These are phyloP conservation scores for Rana temporaria DNA, from an alignment of 2,113 vertebrate genomes.

Conservation along the genomic window DNA sequence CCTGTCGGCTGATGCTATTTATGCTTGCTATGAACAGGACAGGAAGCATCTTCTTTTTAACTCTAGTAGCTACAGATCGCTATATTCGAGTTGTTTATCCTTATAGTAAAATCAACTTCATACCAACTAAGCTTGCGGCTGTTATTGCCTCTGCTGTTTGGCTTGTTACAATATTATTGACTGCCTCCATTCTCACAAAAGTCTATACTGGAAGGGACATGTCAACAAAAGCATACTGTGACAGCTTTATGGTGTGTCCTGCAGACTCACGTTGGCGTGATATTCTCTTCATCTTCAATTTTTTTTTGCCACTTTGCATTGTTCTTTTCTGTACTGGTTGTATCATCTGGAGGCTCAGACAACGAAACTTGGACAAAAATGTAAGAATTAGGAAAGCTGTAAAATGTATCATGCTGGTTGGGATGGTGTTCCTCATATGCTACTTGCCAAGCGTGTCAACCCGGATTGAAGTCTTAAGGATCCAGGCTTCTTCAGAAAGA, in stretches of 20 bases:
- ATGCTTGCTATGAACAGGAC: constrained; percentile 77
- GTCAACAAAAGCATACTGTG: constrained; percentile 53
- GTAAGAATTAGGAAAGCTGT: constrained; percentile 55
- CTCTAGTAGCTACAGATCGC: constrained; percentile 73
- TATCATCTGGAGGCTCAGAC: constrained; percentile 59
- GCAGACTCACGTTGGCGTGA: constrained; percentile 62
- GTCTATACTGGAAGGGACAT: constrained; percentile 37
- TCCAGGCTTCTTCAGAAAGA: constrained; percentile 59
- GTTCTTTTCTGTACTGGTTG: constrained; percentile 63
- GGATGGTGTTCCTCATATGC: constrained; percentile 70
- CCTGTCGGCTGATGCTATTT: constrained; percentile 75
- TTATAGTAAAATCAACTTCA: constrained; percentile 64
- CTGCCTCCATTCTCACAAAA: constrained; percentile 64
- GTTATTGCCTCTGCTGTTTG: constrained; percentile 71
- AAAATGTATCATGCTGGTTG: constrained; percentile 59
- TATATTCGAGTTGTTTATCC: constrained; percentile 80
- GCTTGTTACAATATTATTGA: constrained; percentile 68
- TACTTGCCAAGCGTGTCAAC: constrained; percentile 74
- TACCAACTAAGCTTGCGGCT: constrained; percentile 65
- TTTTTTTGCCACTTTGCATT: constrained; percentile 63
- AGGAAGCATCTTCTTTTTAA: constrained; percentile 77
- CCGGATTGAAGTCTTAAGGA: constrained; percentile 70
- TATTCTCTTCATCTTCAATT: constrained; percentile 68
- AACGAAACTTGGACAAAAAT: constrained; percentile 57
- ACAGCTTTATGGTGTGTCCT: constrained; percentile 72